A percentile compares a stretch with the other conserved stretches of the same genome.
These are phyloP conservation scores for Hofmannophila pseudospretella DNA, from an alignment of 2,888 invertebrate genomes.

Conservation along the genomic window DNA sequence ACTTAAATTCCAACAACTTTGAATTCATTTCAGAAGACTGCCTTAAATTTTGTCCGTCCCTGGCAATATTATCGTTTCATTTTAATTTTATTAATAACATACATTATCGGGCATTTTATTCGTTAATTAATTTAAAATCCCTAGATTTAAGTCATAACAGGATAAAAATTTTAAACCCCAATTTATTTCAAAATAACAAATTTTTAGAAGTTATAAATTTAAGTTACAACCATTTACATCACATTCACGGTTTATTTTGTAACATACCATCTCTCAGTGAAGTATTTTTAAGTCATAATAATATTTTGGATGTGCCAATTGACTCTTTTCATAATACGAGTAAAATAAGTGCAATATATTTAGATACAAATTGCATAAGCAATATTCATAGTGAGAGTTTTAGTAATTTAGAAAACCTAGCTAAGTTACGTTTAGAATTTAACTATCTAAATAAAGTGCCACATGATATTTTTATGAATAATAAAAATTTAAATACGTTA, in stretches of 20 bases:
- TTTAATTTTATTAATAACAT: constrained; percentile 90
- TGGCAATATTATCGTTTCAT: constrained; percentile 89
- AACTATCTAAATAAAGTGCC: constrained; percentile 91
- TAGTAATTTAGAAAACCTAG: constrained; percentile 84
- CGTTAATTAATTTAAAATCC: constrained; percentile 86
- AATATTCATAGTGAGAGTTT: constrained; percentile 89
- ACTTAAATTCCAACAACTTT: constrained; percentile 93
- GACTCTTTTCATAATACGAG: constrained; percentile 90
- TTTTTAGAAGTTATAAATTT: constrained; percentile 88
- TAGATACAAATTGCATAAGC: constrained; percentile 91
- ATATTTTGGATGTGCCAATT: constrained; percentile 90
- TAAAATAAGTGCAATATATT: constrained; percentile 86
- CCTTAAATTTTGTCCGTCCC: constrained; percentile 89
- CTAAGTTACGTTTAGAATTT: constrained; percentile 89
- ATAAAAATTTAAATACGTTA: constrained; percentile 85
- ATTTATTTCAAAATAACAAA: constrained; percentile 87
- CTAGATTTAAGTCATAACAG: constrained; percentile 93
- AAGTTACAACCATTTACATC: constrained; percentile 93
- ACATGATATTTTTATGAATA: constrained; percentile 85
- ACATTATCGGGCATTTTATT: constrained; percentile 87
- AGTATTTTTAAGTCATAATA: constrained; percentile 91
- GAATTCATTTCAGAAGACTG: constrained; percentile 88
- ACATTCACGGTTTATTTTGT: constrained; percentile 89
- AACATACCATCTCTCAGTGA: constrained; percentile 88
- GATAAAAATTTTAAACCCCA: constrained; percentile 86